Evolutionary conservation across 1,140 invertebrate genomes (phyloP).

Genomic region (Drosophila triauraria): DNA sequence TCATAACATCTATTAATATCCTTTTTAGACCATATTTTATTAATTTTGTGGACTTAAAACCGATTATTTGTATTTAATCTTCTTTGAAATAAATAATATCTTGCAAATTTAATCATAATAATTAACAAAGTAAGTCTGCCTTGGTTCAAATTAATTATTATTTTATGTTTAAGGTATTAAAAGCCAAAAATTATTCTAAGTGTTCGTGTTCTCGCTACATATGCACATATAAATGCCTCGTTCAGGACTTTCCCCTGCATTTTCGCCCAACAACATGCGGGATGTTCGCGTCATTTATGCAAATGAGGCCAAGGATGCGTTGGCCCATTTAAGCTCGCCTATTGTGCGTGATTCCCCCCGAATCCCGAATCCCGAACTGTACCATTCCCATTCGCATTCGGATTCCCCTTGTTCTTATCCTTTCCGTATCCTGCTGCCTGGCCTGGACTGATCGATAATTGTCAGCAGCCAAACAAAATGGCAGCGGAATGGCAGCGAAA

Average conservation of each 20-base stretch:
- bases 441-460: constrained; percentile 72
- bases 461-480: constrained; percentile 60
- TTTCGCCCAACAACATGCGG: constrained; percentile 48
- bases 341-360: constrained; percentile 65
- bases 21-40: too few relatives aligned
- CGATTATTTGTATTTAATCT: background rate
- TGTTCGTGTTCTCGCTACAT: constrained; percentile 18
- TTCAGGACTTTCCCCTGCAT: constrained; percentile 37
- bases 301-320: constrained; percentile 79
- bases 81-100: background rate
- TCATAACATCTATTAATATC: too few relatives aligned
- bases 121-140: background rate
- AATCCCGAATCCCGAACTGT: background rate
- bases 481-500: constrained; percentile 66
- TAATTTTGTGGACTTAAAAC: too few relatives aligned
- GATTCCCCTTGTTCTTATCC: background rate
- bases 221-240: constrained; percentile 57
- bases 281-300: constrained; percentile 74
- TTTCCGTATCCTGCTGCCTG: constrained; percentile 14
- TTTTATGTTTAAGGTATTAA: background rate
- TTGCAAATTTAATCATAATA: too few relatives aligned
- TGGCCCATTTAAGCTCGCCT: constrained; percentile 68
- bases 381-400: background rate
- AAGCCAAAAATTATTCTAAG: background rate
- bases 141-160: background rate